These are phyloP conservation scores for Umimayanthus chanpuru DNA, from an alignment of 92 coral and sea anemone species.

Conservation along the genomic window DNA sequence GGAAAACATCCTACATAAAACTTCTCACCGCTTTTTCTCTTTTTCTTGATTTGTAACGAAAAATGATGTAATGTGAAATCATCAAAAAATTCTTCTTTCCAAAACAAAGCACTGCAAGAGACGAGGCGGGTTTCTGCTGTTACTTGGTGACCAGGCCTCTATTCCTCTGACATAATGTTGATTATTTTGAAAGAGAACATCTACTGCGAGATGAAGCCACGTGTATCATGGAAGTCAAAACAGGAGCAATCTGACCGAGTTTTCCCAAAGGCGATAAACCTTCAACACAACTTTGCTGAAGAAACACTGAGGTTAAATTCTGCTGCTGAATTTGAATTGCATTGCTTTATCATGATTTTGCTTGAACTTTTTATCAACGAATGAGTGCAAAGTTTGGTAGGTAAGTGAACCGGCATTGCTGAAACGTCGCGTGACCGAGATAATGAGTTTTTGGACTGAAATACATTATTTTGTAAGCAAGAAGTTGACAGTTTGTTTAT, in stretches of 20 bases:
- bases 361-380: no score
- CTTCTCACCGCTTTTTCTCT: neutral
- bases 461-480: no score
- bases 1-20: neutral
- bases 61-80: constrained; percentile 33
- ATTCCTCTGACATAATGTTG: constrained; percentile 21
- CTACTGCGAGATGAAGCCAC: neutral
- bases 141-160: constrained; percentile 8
- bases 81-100: neutral
- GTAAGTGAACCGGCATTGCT: no score
- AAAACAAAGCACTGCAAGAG: constrained; percentile 18
- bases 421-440: no score
- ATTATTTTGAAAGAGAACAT: neutral
- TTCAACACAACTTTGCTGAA: no score
- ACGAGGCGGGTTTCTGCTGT: neutral
- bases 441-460: no score
- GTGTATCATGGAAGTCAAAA: neutral
- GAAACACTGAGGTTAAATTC: neutral
- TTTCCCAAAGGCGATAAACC: no score
- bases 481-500: no score
- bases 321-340: no score
- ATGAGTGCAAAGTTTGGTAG: no score
- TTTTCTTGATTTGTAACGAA: neutral
- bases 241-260: neutral
- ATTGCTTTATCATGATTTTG: no score